Conservation (phyloP, 2,797 vertebrate species). For the Carcharodon carcharias region DNA sequence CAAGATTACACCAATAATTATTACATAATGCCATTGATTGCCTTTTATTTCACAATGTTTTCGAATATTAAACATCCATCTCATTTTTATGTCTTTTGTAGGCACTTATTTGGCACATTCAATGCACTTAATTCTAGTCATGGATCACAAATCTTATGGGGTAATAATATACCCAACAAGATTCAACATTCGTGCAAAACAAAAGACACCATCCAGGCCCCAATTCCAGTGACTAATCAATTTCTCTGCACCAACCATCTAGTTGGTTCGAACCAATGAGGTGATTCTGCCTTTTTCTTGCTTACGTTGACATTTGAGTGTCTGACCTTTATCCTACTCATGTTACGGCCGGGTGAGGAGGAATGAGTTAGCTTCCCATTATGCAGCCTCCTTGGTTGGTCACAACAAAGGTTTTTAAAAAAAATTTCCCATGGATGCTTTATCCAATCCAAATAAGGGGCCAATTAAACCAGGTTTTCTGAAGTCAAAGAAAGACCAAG, state of each 20-base stretch:
- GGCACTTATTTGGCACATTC: not conserved
- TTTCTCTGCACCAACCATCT: not conserved
- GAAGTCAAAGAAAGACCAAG: too few relatives aligned
- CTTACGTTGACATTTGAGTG: not conserved
- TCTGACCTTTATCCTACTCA: not conserved
- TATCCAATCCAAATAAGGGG: too few relatives aligned
- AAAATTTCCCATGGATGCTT: too few relatives aligned
- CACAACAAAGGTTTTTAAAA: too few relatives aligned
- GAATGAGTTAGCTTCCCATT: too few relatives aligned
- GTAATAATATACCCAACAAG: not conserved
- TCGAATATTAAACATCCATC: not conserved
- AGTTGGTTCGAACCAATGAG: not conserved
- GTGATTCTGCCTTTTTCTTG: not conserved
- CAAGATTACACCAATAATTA: not conserved
- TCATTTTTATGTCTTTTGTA: not conserved
- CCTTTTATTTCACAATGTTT: not conserved
- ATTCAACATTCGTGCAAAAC: not conserved
- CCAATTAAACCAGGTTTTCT: too few relatives aligned
- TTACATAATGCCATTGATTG: not conserved
- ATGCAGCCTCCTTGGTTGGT: too few relatives aligned
- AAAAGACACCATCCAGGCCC: not conserved
- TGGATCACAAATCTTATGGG: not conserved
- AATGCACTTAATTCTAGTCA: not conserved
- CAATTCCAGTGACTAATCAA: not conserved
- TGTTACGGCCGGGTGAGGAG: not conserved